Evolutionary conservation across 1,140 invertebrate genomes (phyloP).

Genomic region (Zaprionus kolodkinae): DNA sequence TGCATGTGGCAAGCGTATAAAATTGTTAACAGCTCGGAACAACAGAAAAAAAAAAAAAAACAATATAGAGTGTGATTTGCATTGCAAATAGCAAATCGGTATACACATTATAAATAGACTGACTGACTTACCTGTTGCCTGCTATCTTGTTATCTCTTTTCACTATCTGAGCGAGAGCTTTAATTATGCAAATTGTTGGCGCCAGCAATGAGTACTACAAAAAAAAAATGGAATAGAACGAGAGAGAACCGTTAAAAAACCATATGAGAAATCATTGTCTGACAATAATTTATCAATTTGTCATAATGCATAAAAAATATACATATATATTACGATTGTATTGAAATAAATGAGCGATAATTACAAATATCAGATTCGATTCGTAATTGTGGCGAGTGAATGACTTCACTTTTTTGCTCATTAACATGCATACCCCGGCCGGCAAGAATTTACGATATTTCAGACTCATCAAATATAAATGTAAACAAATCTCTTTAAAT

Average conservation of each 20-base stretch:
- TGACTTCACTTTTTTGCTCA: conserved; percentile 2
- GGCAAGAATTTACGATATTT: neutral
- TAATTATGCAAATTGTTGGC: conserved; percentile 79
- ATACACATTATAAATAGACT: conserved; percentile 38
- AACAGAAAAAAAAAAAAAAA: no score
- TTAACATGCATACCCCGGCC: neutral
- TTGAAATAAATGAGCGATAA: conserved; percentile 27
- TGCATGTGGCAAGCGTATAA: conserved; percentile 60
- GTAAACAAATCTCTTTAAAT: neutral
- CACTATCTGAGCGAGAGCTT: conserved; percentile 56
- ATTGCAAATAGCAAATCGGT: conserved; percentile 57
- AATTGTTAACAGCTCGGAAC: conserved; percentile 54
- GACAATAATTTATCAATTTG: conserved; percentile 29
- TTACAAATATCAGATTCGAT: conserved; percentile 44
- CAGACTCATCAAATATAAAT: neutral
- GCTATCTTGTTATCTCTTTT: conserved; percentile 49
- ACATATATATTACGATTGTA: conserved; percentile 5
- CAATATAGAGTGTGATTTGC: conserved; percentile 41
- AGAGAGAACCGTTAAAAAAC: conserved; percentile 35
- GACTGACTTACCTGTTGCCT: conserved; percentile 59
- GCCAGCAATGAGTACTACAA: conserved; percentile 67
- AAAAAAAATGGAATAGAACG: conserved; percentile 5
- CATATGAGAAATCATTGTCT: conserved; percentile 54
- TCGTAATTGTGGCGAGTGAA: conserved; percentile 4
- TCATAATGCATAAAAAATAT: conserved; percentile 1